A percentile compares a stretch with the other conserved stretches of the same genome.
These are phyloP conservation scores for Drosophila yakuba DNA, from an alignment of 1,140 invertebrate genomes.

Conservation along the genomic window DNA sequence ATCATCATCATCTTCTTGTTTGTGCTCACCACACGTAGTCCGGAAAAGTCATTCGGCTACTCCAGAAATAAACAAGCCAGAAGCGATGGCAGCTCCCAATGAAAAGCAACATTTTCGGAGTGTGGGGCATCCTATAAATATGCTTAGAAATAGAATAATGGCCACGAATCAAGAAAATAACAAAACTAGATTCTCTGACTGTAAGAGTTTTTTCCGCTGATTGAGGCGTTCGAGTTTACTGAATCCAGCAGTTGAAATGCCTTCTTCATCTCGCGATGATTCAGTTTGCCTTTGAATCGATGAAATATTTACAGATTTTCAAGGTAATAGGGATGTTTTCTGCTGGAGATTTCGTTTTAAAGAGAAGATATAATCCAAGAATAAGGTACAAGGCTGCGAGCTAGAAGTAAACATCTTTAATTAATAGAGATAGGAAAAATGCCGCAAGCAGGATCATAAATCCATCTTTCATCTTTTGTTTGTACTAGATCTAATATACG, in stretches of 20 bases:
- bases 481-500: constrained; percentile 9
- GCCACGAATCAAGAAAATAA: constrained; percentile 27
- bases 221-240: constrained; percentile 37
- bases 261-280: constrained; percentile 1
- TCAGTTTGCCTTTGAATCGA: not conserved
- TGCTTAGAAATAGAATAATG: constrained; percentile 68
- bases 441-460: constrained; percentile 11
- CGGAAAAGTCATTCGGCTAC: constrained; percentile 80
- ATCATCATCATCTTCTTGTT: constrained; percentile 45
- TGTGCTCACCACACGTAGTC: constrained; percentile 73
- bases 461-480: constrained; percentile 23
- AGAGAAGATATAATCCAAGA: not conserved
- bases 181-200: constrained; percentile 23
- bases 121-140: constrained; percentile 58
- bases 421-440: too few species aligned
- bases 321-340: not conserved
- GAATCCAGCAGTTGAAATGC: not conserved
- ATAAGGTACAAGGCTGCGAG: too few species aligned
- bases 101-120: constrained; percentile 23
- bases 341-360: not conserved
- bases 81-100: constrained; percentile 12
- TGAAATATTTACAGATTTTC: not conserved
- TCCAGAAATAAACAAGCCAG: constrained; percentile 77
- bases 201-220: constrained; percentile 44
- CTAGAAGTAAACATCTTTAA: not conserved